A percentile compares a stretch with the other conserved stretches of the same genome.
Evolutionary conservation across 1,140 invertebrate genomes (phyloP).

Genomic region (Uloborus diversus): DNA sequence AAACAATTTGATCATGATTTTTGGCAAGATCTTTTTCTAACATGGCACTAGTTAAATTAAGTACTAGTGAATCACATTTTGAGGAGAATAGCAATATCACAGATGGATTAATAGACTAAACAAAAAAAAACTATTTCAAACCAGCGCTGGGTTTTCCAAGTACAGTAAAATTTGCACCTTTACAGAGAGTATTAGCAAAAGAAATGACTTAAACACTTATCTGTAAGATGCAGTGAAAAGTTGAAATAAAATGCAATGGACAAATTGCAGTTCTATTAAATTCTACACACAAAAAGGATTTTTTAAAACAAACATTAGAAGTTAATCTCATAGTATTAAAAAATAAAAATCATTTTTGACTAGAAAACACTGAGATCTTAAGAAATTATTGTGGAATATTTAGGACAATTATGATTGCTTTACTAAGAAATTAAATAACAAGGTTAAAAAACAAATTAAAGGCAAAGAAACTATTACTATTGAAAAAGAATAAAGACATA

Average conservation of each 20-base stretch:
- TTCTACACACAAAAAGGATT: no score
- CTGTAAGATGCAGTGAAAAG: neutral
- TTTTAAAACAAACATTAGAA: no score
- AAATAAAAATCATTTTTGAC: no score
- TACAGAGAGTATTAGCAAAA: neutral
- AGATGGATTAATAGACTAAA: slow-evolving; percentile 14
- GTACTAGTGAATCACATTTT: slow-evolving; percentile 41
- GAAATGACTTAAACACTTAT: neutral
- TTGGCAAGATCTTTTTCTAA: neutral
- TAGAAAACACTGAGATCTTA: no score
- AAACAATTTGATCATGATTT: neutral
- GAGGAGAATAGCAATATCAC: slow-evolving; percentile 44
- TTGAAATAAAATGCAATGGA: slow-evolving; percentile 22
- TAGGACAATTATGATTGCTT: no score
- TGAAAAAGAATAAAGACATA: no score
- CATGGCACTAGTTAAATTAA: slow-evolving; percentile 24
- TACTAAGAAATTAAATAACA: no score
- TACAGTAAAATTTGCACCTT: neutral
- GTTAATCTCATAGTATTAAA: no score
- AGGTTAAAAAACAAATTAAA: no score
- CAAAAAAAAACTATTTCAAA: slow-evolving; percentile 6
- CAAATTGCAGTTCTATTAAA: neutral
- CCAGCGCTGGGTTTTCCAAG: neutral
- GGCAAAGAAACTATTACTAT: no score
- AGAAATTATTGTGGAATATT: no score